Conservation (phyloP, 2,113 vertebrate species). For the Mus musculus region GRCm39 chr1:90623001-90623500, state of each 20-base stretch:
- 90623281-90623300: not conserved
- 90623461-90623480: not conserved
- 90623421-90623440: not conserved
- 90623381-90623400: not conserved
- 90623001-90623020: not conserved
- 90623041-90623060: accelerated
- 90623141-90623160: slow-evolving; percentile 2
- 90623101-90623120: accelerated
- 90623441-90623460: not conserved
- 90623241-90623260: slow-evolving; percentile 59
- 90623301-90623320: not conserved
- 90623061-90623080: accelerated
- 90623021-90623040: not conserved
- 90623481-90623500: too few species aligned
- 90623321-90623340: slow-evolving; percentile 11
- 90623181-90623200: slow-evolving; percentile 48
- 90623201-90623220: slow-evolving; percentile 55
- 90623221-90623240: not conserved
- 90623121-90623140: not conserved
- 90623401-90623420: not conserved
- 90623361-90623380: slow-evolving; percentile 62
- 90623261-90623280: slow-evolving; percentile 62
- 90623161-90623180: slow-evolving; percentile 13
- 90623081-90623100: not conserved
- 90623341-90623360: not conserved